Evolutionary conservation across 2,888 invertebrate genomes (phyloP).

Genomic region (Sinhomidia bicolor): DNA sequence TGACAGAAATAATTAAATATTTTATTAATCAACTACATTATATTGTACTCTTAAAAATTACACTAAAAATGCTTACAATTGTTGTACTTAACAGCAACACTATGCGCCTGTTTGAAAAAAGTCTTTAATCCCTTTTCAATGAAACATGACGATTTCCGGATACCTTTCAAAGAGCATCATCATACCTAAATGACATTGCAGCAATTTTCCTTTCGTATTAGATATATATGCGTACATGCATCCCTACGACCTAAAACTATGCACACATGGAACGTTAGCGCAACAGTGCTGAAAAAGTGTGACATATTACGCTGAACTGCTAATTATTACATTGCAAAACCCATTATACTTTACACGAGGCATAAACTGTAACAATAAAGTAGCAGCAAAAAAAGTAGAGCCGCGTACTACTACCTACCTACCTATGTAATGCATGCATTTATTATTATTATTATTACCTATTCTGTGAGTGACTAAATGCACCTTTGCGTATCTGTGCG

Average conservation of each 20-base stretch:
- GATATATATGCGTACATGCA: neutral
- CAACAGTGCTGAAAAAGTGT: conserved; percentile 51
- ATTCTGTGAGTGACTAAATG: neutral
- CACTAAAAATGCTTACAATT: neutral
- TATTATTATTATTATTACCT: neutral
- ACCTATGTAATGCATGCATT: too few relatives aligned
- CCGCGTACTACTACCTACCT: too few relatives aligned
- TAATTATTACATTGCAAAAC: conserved; percentile 59
- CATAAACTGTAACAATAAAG: conserved; percentile 42
- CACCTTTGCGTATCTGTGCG: neutral
- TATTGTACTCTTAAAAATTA: too few relatives aligned
- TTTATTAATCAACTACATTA: too few relatives aligned
- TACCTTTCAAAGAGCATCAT: neutral
- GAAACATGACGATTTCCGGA: conserved; percentile 3
- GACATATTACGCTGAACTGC: conserved; percentile 38
- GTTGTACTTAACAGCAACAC: neutral
- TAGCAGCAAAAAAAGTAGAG: neutral
- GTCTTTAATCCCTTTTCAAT: neutral
- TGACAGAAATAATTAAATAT: conserved; percentile 12
- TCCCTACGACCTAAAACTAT: neutral
- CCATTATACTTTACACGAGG: conserved; percentile 15
- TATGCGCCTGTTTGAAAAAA: neutral
- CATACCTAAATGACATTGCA: neutral
- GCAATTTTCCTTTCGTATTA: neutral
- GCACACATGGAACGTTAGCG: neutral